Evolutionary conservation across 2,888 invertebrate genomes (phyloP).

Genomic region (Ferdinandea cuprea): DNA sequence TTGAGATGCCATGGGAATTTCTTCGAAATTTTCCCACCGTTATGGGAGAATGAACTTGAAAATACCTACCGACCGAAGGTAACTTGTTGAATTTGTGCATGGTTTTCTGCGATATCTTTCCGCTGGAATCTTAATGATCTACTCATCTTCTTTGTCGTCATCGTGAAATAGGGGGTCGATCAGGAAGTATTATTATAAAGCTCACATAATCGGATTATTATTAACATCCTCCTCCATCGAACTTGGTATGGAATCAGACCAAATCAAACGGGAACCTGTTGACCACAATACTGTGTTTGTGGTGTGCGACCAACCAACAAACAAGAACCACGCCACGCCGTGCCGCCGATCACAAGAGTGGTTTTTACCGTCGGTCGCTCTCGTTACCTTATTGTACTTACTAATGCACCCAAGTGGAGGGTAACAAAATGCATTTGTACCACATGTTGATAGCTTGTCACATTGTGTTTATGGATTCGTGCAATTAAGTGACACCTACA

Average conservation of each 20-base stretch:
- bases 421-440: slow-evolving; percentile 52
- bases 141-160: neutral
- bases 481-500: slow-evolving; percentile 73
- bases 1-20: slow-evolving; percentile 77
- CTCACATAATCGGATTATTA: slow-evolving; percentile 32
- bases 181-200: slow-evolving; percentile 44
- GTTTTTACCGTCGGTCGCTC: slow-evolving; percentile 38
- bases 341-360: slow-evolving; percentile 29
- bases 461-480: slow-evolving; percentile 69
- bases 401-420: slow-evolving; percentile 26
- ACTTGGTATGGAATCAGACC: slow-evolving; percentile 16
- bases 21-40: slow-evolving; percentile 80
- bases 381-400: no score
- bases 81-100: slow-evolving; percentile 43
- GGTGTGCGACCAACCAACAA: no score
- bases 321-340: slow-evolving; percentile 39
- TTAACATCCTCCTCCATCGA: slow-evolving; percentile 23
- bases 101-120: slow-evolving; percentile 7
- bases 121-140: neutral
- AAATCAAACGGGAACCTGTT: slow-evolving; percentile 30
- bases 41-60: slow-evolving; percentile 81
- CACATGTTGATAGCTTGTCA: slow-evolving; percentile 70
- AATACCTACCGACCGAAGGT: neutral
- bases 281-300: slow-evolving; percentile 7
- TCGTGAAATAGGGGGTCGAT: neutral